Base-by-base conservation (phyloP, 2,888 invertebrate genomes). In the Rhogogaster chlorosoma region DNA sequence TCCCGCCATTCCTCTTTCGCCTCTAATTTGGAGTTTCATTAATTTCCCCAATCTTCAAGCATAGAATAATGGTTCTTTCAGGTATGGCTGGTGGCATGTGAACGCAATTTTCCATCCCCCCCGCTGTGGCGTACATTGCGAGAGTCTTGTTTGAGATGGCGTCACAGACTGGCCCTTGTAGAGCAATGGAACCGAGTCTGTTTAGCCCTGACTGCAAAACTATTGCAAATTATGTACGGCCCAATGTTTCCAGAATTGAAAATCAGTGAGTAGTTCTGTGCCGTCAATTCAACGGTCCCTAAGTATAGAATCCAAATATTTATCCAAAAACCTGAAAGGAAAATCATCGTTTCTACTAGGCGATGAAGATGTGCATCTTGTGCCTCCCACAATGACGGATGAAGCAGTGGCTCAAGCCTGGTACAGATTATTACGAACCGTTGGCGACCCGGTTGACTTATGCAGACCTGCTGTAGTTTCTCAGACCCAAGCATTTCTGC, bases 141-240 rank as follows among this genome's bases (percentile, higher is more conserved):
- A 89, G 98, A 98, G 94, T 97, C 98, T 90, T 98, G 98, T 93
- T 95, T 97, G 90, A 96, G 97, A 91, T 99, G 99, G 99, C 95
- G 99, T 15, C 99, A 99, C 94, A 96, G 99, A 86, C 96, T 98
- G 86, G 98, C 98, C 53, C 95, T 99, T 9, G 96, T 99, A 38
- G 97, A 98, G 92, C 99, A 99, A 92, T 99, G 99, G 99, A 97
- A 98, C 94, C 96, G 98, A 87, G 98, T 98, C 49, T 99, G 98
- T 93, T 95, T 98, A 78, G 97, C 97, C 1, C 95, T 99, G 85
- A 99, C 99, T 0, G 97, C 98, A 1, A 95, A 97, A 70, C 95
- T 99, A 80, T 94, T 99, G 29, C 95, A 96, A 87, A 97, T 98
- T 91, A 97, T 98, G 96, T 99, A 98, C 94, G 99, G 98, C 0